Percentiles rank a stretch among this genome's conserved stretches.
Evolutionary conservation across 2,888 invertebrate species (phyloP).

Genomic region (Rhyacophila evoluta): DNA sequence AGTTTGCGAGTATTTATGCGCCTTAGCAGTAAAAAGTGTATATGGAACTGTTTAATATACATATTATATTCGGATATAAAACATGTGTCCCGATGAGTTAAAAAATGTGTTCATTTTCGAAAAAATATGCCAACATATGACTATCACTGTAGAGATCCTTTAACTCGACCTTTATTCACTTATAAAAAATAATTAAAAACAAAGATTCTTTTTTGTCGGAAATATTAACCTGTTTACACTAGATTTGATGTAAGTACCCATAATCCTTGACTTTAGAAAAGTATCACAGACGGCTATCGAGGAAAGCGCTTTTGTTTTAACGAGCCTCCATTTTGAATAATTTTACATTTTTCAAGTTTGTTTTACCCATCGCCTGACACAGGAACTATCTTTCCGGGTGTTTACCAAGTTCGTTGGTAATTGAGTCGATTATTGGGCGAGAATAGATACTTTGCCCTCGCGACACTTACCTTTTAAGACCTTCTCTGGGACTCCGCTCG

Average conservation of each 20-base stretch:
- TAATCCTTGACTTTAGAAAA: background rate
- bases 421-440: constrained; percentile 31
- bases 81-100: no score
- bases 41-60: no score
- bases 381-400: background rate
- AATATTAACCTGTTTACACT: background rate
- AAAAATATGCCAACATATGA: no score
- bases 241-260: background rate
- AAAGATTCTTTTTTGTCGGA: background rate
- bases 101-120: no score
- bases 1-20: no score
- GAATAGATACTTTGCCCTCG: background rate
- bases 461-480: constrained; percentile 14
- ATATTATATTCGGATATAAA: no score
- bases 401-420: constrained; percentile 19
- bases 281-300: background rate
- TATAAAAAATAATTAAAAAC: no score
- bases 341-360: background rate
- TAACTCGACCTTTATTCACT: no score
- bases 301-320: background rate
- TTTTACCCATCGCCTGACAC: background rate
- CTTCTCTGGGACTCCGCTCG: background rate
- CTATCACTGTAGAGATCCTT: no score
- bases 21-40: no score
- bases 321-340: constrained; percentile 16